Percentiles rank a stretch among this genome's conserved stretches.
These are phyloP conservation scores for Leptinotarsa tumamoca DNA, from an alignment of 2,888 invertebrate species.

Conservation along the genomic window DNA sequence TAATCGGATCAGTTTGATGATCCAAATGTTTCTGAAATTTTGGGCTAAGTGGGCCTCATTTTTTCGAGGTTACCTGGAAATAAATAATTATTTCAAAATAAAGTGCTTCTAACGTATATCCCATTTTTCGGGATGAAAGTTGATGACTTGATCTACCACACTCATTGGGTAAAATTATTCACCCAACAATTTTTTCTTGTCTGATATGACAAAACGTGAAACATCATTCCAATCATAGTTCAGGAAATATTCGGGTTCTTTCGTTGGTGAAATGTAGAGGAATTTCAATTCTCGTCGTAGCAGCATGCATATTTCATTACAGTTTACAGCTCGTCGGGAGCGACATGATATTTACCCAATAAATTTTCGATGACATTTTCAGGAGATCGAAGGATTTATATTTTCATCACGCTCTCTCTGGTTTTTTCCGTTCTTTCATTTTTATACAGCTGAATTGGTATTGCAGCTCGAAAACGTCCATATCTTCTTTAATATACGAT, in stretches of 20 bases:
- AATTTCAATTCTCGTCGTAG: neutral
- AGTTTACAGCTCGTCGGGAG: neutral
- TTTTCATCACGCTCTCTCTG: neutral
- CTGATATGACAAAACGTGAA: neutral
- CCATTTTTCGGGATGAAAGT: no score
- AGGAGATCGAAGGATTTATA: neutral
- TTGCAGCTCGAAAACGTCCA: no score
- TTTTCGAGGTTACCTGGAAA: no score
- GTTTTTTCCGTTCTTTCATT: neutral
- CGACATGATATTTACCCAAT: neutral
- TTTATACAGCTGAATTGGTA: neutral
- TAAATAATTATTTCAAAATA: no score
- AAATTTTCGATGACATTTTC: neutral
- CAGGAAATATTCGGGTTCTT: neutral
- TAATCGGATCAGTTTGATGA: no score
- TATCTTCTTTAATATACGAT: no score
- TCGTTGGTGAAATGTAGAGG: constrained; percentile 4
- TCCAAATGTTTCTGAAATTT: no score
- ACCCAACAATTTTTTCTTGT: no score
- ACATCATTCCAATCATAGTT: neutral
- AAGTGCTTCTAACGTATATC: no score
- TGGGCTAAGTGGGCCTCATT: no score
- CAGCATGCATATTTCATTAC: constrained; percentile 5
- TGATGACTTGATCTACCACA: no score
- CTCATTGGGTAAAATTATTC: no score